Conservation (phyloP, 2,797 vertebrate species). For the Anableps anableps region DNA sequence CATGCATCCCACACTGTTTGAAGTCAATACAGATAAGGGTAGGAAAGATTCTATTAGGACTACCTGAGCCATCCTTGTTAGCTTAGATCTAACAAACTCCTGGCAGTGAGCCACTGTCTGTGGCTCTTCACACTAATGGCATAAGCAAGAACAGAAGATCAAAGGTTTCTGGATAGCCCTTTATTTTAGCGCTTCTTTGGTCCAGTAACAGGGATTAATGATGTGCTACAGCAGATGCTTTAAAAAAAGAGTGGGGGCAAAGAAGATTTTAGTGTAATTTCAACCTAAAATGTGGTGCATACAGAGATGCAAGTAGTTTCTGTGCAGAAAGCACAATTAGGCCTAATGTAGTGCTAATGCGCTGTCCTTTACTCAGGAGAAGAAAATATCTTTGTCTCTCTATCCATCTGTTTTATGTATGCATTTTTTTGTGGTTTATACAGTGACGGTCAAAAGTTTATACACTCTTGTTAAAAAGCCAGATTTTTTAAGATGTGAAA, state of each 20-base stretch:
- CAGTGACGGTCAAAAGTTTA: background rate
- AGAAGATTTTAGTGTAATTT: conserved; percentile 16
- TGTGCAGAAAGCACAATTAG: conserved; percentile 1
- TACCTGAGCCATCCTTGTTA: conserved; percentile 74
- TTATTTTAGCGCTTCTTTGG: conserved; percentile 48
- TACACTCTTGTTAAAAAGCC: background rate
- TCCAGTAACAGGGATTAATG: conserved; percentile 55
- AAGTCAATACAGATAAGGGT: conserved; percentile 73
- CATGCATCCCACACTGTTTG: conserved; percentile 66
- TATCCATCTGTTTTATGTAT: background rate
- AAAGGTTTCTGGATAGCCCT: conserved; percentile 58
- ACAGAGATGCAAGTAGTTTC: background rate
- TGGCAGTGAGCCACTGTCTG: conserved; percentile 49
- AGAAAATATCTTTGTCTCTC: background rate
- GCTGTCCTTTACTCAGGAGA: background rate
- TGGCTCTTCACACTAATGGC: conserved; percentile 60
- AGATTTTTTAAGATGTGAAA: background rate
- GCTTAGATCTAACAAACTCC: conserved; percentile 63
- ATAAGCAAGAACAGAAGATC: conserved; percentile 68
- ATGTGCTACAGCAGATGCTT: conserved; percentile 41
- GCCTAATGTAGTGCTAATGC: background rate
- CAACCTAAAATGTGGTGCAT: conserved; percentile 13
- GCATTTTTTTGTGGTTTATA: background rate
- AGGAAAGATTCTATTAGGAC: conserved; percentile 68
- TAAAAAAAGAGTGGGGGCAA: conserved; percentile 1